A percentile compares a stretch with the other conserved stretches of the same genome.
phyloP scores from a whole-genome alignment of 1,140 invertebrate species.

The Triops longicaudatus region DNA sequence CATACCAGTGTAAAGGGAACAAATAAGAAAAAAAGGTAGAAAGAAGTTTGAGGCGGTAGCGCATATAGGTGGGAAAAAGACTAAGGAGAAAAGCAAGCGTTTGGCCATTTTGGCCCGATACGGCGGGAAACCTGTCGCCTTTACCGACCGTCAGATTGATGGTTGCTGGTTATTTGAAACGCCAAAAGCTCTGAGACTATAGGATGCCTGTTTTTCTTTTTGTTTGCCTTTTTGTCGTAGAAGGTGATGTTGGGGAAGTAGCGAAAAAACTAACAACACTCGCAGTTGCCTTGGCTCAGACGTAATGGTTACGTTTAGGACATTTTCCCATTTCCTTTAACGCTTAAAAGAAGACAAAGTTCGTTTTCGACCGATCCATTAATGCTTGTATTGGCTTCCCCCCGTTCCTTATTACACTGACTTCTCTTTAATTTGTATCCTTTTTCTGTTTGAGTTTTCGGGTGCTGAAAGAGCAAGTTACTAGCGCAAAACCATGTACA shows the following conservation, averaged over 20 bases:
- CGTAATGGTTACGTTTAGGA: background rate
- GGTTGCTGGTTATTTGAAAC: slow-evolving; percentile 15
- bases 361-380: background rate
- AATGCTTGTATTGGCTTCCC: background rate
- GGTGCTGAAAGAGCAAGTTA: background rate
- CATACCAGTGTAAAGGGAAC: background rate
- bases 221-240: background rate
- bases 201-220: background rate
- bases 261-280: background rate
- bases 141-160: slow-evolving; percentile 7
- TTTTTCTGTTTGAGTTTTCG: background rate
- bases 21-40: background rate
- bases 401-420: background rate
- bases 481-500: background rate
- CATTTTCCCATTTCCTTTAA: background rate
- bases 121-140: slow-evolving; percentile 13
- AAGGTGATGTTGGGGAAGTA: background rate
- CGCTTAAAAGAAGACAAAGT: background rate
- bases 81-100: background rate
- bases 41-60: background rate
- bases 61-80: slow-evolving; percentile 6
- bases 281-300: background rate
- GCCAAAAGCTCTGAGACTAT: background rate
- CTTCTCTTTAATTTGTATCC: background rate
- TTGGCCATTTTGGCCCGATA: slow-evolving; percentile 3